Evolutionary conservation across 2,113 vertebrate species (phyloP), one percentile per base, ranked within the genome.

Genomic region (Cichladusa arquata): DNA sequence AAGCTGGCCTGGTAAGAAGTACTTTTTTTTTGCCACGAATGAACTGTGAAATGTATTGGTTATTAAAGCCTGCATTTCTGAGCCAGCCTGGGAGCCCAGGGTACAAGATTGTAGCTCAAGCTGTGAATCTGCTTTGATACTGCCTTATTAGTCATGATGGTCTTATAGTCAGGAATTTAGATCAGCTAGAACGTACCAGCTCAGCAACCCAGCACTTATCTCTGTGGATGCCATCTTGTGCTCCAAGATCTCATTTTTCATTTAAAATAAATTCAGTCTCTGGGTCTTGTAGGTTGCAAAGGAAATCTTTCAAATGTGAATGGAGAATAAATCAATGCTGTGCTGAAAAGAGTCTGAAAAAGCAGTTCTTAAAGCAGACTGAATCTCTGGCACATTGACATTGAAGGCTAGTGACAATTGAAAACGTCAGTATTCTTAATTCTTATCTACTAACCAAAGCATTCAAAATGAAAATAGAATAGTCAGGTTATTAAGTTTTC

Each of bases 181-280:
- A 94, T 92, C 88, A 83, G 92, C 94, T 94, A 87, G 88, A 96
- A 90, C 86, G 17, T 72, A 90, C 77, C 65, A 88, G 82, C 94
- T 97, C 93, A 97, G 95, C 90, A 94, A 90, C 88, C 92, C 67
- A 6, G 86, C 91, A 92, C 61, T 95, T 97, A 96, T 95, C 90
- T 90, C 88, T 83, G 88, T 53, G 93, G 93, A 93, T 93, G 93
- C 90, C 79, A 96, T 96, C 92, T 95, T 93, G 85, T 93, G 70
- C 93, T 97, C 80, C 89, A 94, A 82, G 92, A 95, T 92, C 92
- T 94, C 92, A 93, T 95, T 93, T 94, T 93, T 96, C 86, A 94
- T 96, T 97, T 87, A 86, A 95, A 97, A 96, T 83, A 94, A 95
- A 96, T 96, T 91, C 96, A 95, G 78, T 53, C 53, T 91, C 86